Evolutionary conservation across 2,797 vertebrate genomes (phyloP).

Genomic region (Lagodon rhomboides): DNA sequence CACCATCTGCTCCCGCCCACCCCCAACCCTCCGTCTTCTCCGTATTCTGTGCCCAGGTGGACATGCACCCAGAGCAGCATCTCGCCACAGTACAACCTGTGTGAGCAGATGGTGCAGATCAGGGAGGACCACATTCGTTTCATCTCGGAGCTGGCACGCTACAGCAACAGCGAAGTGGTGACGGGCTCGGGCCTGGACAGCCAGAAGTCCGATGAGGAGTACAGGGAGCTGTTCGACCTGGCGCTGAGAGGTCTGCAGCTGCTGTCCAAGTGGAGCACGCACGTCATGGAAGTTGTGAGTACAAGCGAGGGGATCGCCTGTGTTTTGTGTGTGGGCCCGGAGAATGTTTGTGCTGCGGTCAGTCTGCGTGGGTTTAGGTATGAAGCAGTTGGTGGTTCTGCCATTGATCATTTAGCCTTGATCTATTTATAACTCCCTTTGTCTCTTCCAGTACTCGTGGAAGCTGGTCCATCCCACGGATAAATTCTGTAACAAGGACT

Average conservation of each 20-base stretch:
- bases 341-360: neutral
- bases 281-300: slow-evolving; percentile 99
- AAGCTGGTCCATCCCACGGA: slow-evolving; percentile 99
- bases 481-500: slow-evolving; percentile 99
- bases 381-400: slow-evolving; percentile 16
- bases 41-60: slow-evolving; percentile 89
- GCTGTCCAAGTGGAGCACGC: slow-evolving; percentile 99
- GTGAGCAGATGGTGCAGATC: slow-evolving; percentile 99
- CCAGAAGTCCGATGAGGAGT: slow-evolving; percentile 99
- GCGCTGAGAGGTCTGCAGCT: slow-evolving; percentile 96
- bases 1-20: slow-evolving; percentile 22
- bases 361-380: slow-evolving; percentile 11
- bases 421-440: slow-evolving; percentile 28
- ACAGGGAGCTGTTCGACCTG: slow-evolving; percentile 96
- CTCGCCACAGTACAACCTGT: slow-evolving; percentile 99
- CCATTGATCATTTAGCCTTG: slow-evolving; percentile 22
- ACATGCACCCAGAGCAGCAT: slow-evolving; percentile 98
- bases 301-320: neutral
- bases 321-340: neutral
- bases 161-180: slow-evolving; percentile 98
- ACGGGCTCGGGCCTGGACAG: slow-evolving; percentile 98
- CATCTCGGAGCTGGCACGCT: slow-evolving; percentile 98
- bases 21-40: neutral
- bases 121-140: slow-evolving; percentile 99
- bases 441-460: slow-evolving; percentile 93